phyloP scores from a whole-genome alignment of 2,888 invertebrate species.

The Heliconius charithonia region DNA sequence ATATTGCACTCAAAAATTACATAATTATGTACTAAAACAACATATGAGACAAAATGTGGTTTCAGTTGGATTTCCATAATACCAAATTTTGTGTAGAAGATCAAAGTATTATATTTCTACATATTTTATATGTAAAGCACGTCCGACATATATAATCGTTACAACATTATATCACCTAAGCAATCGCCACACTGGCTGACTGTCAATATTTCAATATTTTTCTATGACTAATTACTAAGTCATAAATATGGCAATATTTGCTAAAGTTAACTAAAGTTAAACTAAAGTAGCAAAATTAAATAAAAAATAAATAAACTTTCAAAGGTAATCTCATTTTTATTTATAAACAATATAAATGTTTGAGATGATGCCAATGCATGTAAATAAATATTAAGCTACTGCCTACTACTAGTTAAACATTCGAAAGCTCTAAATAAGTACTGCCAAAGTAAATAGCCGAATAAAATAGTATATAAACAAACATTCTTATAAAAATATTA shows the following conservation, averaged over 20 bases:
- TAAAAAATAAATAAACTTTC: constrained; percentile 11
- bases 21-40: constrained; percentile 1
- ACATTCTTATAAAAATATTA: neutral
- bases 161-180: neutral
- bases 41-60: neutral
- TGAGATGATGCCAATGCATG: neutral
- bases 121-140: constrained; percentile 13
- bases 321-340: constrained; percentile 14
- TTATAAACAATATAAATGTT: constrained; percentile 1
- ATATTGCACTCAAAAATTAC: constrained; percentile 20
- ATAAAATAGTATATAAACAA: neutral
- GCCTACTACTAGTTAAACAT: constrained; percentile 3
- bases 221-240: constrained; percentile 10
- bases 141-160: neutral
- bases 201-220: constrained; percentile 10
- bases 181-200: neutral
- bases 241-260: constrained; percentile 26
- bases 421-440: constrained; percentile 9
- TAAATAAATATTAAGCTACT: constrained; percentile 11
- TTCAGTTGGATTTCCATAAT: too few species aligned
- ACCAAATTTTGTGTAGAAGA: too few species aligned
- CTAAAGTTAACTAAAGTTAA: too few species aligned
- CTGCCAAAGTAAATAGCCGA: constrained; percentile 8
- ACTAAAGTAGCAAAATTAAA: neutral
- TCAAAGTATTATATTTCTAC: neutral